Percentiles rank a stretch among this genome's conserved stretches.
Evolutionary conservation across 1,140 invertebrate species (phyloP).

Genomic region (Solenopsis fugax): DNA sequence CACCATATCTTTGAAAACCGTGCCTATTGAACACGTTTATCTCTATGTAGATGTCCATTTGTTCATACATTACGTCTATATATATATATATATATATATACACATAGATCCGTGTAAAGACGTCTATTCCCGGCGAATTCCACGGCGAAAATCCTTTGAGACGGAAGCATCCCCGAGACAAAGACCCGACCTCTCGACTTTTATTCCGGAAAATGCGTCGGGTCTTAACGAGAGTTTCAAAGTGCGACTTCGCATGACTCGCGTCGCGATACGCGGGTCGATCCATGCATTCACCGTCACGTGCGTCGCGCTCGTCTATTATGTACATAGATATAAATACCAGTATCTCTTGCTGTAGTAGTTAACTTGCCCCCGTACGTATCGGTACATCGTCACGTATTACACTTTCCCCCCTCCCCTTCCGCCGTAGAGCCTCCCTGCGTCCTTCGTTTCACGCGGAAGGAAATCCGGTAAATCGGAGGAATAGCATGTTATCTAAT

Average conservation of each 20-base stretch:
- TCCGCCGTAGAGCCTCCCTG: conserved; percentile 8
- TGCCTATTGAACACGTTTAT: conserved; percentile 36
- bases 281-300: not conserved
- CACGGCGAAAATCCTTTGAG: conserved; percentile 12
- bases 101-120: not conserved
- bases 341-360: conserved; percentile 69
- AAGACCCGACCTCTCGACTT: not conserved
- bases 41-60: conserved; percentile 40
- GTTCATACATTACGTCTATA: not conserved
- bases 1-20: conserved; percentile 33
- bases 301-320: not conserved
- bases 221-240: not conserved
- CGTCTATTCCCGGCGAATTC: conserved; percentile 10
- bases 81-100: not conserved
- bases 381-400: conserved; percentile 22
- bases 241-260: not conserved
- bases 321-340: conserved; percentile 65
- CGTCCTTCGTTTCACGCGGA: not conserved
- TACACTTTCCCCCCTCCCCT: not conserved
- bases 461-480: not conserved
- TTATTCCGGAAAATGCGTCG: not conserved
- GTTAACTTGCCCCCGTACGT: conserved; percentile 55
- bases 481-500: conserved; percentile 37
- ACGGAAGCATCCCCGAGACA: conserved; percentile 1
- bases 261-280: not conserved